Evolutionary conservation across 2,888 invertebrate species (phyloP).

Genomic region (Ophion slaviceki): DNA sequence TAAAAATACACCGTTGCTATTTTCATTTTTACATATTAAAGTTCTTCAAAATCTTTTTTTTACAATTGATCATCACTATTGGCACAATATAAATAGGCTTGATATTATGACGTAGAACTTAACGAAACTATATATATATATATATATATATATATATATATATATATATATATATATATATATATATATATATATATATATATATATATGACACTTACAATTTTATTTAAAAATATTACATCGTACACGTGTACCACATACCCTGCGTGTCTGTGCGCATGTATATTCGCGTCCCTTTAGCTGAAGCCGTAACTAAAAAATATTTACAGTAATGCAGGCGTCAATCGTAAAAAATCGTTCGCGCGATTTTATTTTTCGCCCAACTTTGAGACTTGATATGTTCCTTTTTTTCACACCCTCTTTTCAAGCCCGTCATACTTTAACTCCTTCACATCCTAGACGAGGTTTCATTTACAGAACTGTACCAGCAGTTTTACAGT

Average conservation of each 20-base stretch:
- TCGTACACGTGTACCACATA: slow-evolving; percentile 54
- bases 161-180: slow-evolving; percentile 63
- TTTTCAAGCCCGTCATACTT: background rate
- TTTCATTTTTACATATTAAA: slow-evolving; percentile 76
- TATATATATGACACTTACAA: slow-evolving; percentile 55
- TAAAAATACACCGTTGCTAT: slow-evolving; percentile 20
- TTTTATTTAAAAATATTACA: slow-evolving; percentile 76
- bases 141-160: background rate
- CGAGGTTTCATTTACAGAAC: slow-evolving; percentile 1
- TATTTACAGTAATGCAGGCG: slow-evolving; percentile 73
- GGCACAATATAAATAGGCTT: slow-evolving; percentile 74
- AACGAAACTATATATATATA: slow-evolving; percentile 42
- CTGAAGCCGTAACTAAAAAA: slow-evolving; percentile 65
- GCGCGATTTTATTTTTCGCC: slow-evolving; percentile 26
- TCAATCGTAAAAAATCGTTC: slow-evolving; percentile 46
- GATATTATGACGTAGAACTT: slow-evolving; percentile 57
- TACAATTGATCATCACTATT: slow-evolving; percentile 75
- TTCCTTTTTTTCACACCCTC: slow-evolving; percentile 2
- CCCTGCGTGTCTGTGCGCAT: slow-evolving; percentile 45
- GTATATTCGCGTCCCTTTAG: slow-evolving; percentile 10
- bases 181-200: slow-evolving; percentile 41
- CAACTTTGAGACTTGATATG: slow-evolving; percentile 20
- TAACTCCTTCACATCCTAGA: background rate
- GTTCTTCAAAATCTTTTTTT: slow-evolving; percentile 65
- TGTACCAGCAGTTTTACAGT: slow-evolving; percentile 29